Evolutionary conservation across 2,113 vertebrate species (phyloP).

Genomic region (Tetrao urogallus): DNA sequence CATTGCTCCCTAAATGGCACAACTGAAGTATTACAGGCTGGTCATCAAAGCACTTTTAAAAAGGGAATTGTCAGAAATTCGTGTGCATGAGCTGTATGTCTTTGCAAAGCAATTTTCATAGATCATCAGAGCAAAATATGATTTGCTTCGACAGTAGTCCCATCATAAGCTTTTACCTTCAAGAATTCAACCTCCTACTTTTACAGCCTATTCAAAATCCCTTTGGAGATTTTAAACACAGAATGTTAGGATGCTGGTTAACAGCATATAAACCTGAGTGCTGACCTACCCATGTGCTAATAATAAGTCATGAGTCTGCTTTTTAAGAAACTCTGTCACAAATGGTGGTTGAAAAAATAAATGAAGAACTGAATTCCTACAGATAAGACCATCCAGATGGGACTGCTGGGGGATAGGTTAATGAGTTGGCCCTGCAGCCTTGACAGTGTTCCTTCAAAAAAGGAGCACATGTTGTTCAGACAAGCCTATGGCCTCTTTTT

Average conservation of each 20-base stretch:
- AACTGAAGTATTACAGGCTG: background rate
- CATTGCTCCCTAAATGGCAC: fast-evolving
- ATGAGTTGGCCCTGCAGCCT: constrained; percentile 33
- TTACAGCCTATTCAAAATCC: constrained; percentile 46
- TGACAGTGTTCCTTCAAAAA: constrained; percentile 20
- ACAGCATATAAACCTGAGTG: constrained; percentile 58
- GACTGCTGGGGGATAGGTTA: constrained; percentile 46
- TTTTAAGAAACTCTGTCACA: constrained; percentile 64
- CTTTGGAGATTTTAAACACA: constrained; percentile 53
- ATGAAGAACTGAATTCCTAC: constrained; percentile 52
- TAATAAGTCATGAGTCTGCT: constrained; percentile 67
- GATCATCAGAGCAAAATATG: constrained; percentile 19
- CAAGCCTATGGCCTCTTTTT: background rate
- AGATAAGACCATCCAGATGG: constrained; percentile 68
- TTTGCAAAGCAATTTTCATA: background rate
- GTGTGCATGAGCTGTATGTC: background rate
- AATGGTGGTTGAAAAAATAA: constrained; percentile 67
- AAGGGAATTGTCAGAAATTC: background rate
- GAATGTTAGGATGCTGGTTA: constrained; percentile 61
- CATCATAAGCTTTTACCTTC: constrained; percentile 42
- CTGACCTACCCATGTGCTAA: constrained; percentile 71
- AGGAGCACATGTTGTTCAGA: constrained; percentile 21
- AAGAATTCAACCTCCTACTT: constrained; percentile 59
- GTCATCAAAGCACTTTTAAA: background rate
- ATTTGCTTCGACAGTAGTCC: constrained; percentile 38